These are phyloP conservation scores for Pampus argenteus DNA, from an alignment of 2,797 vertebrate species.

Conservation along the genomic window DNA sequence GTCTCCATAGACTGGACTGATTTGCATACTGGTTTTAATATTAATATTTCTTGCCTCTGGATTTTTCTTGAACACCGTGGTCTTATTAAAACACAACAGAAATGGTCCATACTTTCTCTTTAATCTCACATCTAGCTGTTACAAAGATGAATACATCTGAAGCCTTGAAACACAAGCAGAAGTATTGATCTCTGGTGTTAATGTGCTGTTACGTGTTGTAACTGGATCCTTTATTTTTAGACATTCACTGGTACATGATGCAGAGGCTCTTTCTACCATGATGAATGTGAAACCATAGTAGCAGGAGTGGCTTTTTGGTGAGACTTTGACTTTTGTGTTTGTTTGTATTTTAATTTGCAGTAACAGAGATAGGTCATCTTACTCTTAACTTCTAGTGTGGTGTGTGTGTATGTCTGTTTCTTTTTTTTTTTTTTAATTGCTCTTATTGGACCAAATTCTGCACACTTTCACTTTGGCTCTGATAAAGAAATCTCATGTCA, in stretches of 20 bases:
- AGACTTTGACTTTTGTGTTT: background rate
- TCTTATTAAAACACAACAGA: conserved; percentile 36
- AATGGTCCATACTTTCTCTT: conserved; percentile 18
- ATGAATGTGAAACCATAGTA: background rate
- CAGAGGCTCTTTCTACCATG: conserved; percentile 12
- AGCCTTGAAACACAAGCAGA: conserved; percentile 38
- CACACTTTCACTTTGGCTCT: conserved; percentile 13
- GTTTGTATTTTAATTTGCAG: conserved; percentile 15
- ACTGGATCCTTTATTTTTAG: conserved; percentile 49
- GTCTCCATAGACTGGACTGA: conserved; percentile 35
- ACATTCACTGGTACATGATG: conserved; percentile 37
- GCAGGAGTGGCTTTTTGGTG: conserved; percentile 2
- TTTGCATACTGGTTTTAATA: conserved; percentile 58
- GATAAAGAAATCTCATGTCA: conserved; percentile 18
- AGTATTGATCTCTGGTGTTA: conserved; percentile 56
- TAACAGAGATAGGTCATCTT: conserved; percentile 7
- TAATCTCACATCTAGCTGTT: conserved; percentile 32
- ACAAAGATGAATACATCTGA: conserved; percentile 48
- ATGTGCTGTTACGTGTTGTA: conserved; percentile 48
- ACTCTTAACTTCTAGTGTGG: background rate
- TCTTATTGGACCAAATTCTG: conserved; percentile 2
- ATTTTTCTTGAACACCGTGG: conserved; percentile 46
- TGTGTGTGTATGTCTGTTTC: background rate
- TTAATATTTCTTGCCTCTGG: conserved; percentile 50
- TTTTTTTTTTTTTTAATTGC: conserved; percentile 23